Conservation (phyloP, 2,113 vertebrate species). For the pig (Sus scrofa) region DNA sequence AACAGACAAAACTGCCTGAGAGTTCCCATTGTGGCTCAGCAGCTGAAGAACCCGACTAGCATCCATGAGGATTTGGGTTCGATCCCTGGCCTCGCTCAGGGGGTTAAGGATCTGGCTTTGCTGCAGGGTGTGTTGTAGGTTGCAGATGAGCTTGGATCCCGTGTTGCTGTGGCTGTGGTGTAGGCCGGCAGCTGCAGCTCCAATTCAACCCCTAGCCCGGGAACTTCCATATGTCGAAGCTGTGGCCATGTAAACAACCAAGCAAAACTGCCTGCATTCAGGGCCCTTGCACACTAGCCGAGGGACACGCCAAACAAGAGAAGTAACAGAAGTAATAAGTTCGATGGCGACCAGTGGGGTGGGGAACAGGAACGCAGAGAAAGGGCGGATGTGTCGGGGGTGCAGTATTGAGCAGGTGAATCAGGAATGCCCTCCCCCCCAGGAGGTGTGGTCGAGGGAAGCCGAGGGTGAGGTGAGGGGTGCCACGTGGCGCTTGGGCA, state of each 20-base stretch:
- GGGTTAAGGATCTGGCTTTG: too few species aligned
- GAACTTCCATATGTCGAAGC: too few species aligned
- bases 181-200: too few species aligned
- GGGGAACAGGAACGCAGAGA: neutral
- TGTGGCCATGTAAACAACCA: neutral
- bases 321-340: neutral
- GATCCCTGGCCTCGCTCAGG: too few species aligned
- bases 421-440: neutral
- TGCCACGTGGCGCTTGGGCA: fast-evolving
- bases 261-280: neutral
- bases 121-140: too few species aligned
- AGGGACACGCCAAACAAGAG: neutral
- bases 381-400: fast-evolving
- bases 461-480: neutral
- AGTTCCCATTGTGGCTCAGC: too few species aligned
- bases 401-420: fast-evolving
- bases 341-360: neutral
- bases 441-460: fast-evolving
- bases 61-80: too few species aligned
- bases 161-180: too few species aligned
- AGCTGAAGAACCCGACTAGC: too few species aligned
- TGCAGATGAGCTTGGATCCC: too few species aligned
- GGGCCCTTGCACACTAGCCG: neutral
- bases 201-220: too few species aligned
- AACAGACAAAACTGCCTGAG: neutral